Evolutionary conservation across 2,888 invertebrate genomes (phyloP), one percentile per base, ranked within the genome.

Genomic region (Argyresthia goedartella): DNA sequence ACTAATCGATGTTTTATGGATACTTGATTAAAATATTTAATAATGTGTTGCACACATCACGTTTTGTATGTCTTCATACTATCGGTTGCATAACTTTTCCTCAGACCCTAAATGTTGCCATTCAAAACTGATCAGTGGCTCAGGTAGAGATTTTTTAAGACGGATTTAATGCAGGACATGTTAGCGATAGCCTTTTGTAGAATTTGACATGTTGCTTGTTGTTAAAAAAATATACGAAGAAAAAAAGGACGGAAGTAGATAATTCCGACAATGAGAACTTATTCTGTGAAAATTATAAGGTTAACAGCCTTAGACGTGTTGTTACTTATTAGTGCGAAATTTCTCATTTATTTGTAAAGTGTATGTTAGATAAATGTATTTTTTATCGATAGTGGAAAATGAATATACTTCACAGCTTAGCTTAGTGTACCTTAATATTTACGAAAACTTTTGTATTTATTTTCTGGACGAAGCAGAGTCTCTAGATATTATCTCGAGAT

Each of bases 191-290:
- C 50, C 25, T 42, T 42, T 50, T 50, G 50, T 50, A 50, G 33
- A 42, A n/a, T 50, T 42, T 50, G 50, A 50, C 50, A 50, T 42
- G 42, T 50, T 50, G 50, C 42, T 41, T 50, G n/a, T 16, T 15
- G 10, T 42, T 13, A 41, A 50, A 48, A 25, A 47, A 16, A 16
- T 25, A 34, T 34, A 7, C 10, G 11, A 44, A 44, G 25, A 46
- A 50, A 50, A 50, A 50, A 42, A 14, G 50, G 50, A 50, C 50
- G 50, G 50, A 50, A 50, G 42, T 50, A n/a, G 50, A 41, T 50
- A n/a, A 50, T 50, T 50, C 41, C 41, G 16, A 25, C 41, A 50
- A 41, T 50, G 25, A 41, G 33, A 50, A 50, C 42, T 50, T 48
- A 33, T 47, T 25, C 25, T 25, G 25, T 25, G 25, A 4, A 25